phyloP scores from a whole-genome alignment of 1,140 invertebrate species.

The Phocides pigmalion region DNA sequence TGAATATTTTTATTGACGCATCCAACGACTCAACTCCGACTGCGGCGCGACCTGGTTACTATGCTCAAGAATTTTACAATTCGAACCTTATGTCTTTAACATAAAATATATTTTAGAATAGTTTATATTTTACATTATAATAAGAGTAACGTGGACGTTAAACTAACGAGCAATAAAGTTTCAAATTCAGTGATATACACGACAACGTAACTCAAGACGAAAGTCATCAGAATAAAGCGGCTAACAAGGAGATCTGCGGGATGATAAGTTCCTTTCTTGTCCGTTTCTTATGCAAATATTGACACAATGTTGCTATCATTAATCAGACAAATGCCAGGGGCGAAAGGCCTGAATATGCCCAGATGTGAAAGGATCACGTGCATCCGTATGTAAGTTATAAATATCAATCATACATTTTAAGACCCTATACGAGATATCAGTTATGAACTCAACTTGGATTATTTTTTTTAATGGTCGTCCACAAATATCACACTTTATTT shows the following conservation, averaged over 20 bases:
- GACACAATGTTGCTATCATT: constrained; percentile 76
- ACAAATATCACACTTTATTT: no score
- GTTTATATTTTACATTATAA: neutral
- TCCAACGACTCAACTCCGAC: constrained; percentile 55
- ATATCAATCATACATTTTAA: constrained; percentile 53
- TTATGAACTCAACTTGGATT: constrained; percentile 4
- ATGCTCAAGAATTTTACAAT: constrained; percentile 28
- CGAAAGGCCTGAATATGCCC: constrained; percentile 49
- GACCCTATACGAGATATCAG: constrained; percentile 4
- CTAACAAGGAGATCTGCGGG: constrained; percentile 63
- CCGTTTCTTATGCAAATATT: constrained; percentile 83
- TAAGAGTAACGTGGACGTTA: constrained; percentile 5
- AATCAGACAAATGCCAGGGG: constrained; percentile 72
- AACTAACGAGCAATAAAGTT: constrained; percentile 38
- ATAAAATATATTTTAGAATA: constrained; percentile 34
- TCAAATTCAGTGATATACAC: constrained; percentile 34
- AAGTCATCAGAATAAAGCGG: constrained; percentile 69
- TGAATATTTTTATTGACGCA: constrained; percentile 81
- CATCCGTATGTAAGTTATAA: constrained; percentile 40
- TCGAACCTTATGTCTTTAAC: constrained; percentile 37
- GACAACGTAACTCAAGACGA: constrained; percentile 52
- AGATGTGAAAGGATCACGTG: constrained; percentile 66
- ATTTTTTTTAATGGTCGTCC: constrained; percentile 7
- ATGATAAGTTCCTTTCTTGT: constrained; percentile 73
- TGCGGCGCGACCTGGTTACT: constrained; percentile 41